These are phyloP conservation scores for Eospalax fontanierii DNA, from an alignment of 2,797 vertebrate species.

Conservation along the genomic window DNA sequence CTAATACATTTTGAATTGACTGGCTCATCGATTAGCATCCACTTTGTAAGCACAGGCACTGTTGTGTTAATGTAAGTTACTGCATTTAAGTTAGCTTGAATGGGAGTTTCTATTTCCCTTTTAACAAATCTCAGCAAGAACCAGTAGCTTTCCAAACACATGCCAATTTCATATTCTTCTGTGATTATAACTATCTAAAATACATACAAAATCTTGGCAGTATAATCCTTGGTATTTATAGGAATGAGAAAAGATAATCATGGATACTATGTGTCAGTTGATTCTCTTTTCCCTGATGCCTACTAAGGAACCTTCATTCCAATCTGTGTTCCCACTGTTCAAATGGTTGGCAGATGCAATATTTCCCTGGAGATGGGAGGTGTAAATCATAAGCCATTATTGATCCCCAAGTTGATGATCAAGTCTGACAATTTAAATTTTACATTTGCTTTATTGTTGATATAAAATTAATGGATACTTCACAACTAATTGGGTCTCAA, in stretches of 20 bases:
- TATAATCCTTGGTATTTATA: slow-evolving; percentile 26
- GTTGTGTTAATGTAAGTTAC: slow-evolving; percentile 31
- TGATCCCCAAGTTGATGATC: neutral
- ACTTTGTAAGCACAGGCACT: neutral
- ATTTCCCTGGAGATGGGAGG: neutral
- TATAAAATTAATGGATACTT: slow-evolving; percentile 5
- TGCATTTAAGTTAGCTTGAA: slow-evolving; percentile 55
- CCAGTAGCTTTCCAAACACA: neutral
- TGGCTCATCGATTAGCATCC: slow-evolving; percentile 27
- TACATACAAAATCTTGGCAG: neutral
- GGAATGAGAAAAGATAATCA: slow-evolving; percentile 45
- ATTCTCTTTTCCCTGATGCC: neutral
- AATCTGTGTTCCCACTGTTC: neutral
- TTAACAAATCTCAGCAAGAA: slow-evolving; percentile 43
- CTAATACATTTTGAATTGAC: slow-evolving; percentile 54
- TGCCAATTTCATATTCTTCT: neutral
- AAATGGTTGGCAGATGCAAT: neutral
- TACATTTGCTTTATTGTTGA: slow-evolving; percentile 19
- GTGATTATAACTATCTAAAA: slow-evolving; percentile 39
- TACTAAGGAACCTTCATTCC: neutral
- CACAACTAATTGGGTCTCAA: neutral
- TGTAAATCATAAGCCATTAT: neutral
- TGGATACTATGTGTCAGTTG: neutral
- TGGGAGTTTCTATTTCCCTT: neutral
- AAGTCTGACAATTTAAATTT: slow-evolving; percentile 33